A percentile compares a stretch with the other conserved stretches of the same genome.
Evolutionary conservation across 2,888 invertebrate species (phyloP).

Genomic region (Eulithis testata): DNA sequence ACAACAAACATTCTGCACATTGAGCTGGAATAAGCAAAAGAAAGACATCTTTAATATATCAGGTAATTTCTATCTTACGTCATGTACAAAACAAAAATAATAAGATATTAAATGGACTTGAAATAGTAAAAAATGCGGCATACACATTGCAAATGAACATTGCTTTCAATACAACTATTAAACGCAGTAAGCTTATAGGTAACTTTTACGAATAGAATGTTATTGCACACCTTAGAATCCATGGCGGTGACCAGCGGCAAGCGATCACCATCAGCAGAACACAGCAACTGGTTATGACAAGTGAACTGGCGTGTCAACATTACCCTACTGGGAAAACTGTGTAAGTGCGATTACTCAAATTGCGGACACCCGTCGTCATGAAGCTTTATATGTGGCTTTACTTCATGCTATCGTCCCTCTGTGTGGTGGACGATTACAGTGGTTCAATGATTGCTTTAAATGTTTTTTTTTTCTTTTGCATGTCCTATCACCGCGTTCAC

Average conservation of each 20-base stretch:
- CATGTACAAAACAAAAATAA: too few species aligned
- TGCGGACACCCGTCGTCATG: slow-evolving; percentile 38
- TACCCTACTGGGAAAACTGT: slow-evolving; percentile 53
- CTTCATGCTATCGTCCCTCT: slow-evolving; percentile 34
- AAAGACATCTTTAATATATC: too few species aligned
- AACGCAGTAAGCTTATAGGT: neutral
- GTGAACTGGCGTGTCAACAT: slow-evolving; percentile 50
- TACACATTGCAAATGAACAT: too few species aligned
- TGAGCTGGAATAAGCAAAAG: too few species aligned
- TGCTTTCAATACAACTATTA: neutral
- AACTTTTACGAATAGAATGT: neutral
- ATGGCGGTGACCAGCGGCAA: slow-evolving; percentile 50
- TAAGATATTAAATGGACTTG: too few species aligned
- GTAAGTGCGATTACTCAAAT: slow-evolving; percentile 51
- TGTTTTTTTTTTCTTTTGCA: neutral
- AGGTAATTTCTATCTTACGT: too few species aligned
- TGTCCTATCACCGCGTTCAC: too few species aligned
- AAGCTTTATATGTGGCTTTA: slow-evolving; percentile 25
- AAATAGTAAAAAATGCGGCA: too few species aligned
- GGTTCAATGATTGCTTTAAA: slow-evolving; percentile 42
- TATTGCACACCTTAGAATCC: slow-evolving; percentile 65
- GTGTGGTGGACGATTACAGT: slow-evolving; percentile 12
- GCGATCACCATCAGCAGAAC: slow-evolving; percentile 51
- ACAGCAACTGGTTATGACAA: slow-evolving; percentile 54
- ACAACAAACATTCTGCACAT: too few species aligned